Base-by-base conservation (phyloP, 2,888 invertebrate genomes). In the Halictus ligatus region DNA sequence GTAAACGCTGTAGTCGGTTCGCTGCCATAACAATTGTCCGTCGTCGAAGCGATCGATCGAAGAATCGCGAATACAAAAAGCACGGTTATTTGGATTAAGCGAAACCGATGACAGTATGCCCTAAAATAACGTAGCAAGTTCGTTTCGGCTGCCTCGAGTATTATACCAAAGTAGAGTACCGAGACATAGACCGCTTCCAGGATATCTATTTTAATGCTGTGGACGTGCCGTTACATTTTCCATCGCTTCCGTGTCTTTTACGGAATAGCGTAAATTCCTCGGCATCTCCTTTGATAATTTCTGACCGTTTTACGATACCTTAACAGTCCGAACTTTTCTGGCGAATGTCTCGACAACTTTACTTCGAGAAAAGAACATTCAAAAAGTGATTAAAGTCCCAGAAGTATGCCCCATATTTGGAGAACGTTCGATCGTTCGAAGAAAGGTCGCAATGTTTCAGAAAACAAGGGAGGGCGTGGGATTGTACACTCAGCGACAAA, bases 201-300 rank as follows among this genome's bases (percentile, higher is more conserved):
- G 86, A 83, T 90, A 81, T 93, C 92, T 93, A 93, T 93, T 93
- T 93, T 92, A 90, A 89, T 83, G 81, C 91, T 84, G 88, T 88
- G 88, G 87, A 91, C 90, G 88, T 91, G 80, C 85, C 88, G 86
- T 86, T 87, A 92, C 89, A 86, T 87, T 90, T 92, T 87, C 88
- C 82, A 21, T 40, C 76, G 72, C 82, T 90, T 90, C 90, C 91
- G 83, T 75, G 72, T 86, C 29, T 64, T 50, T 72, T 35, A 35
- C 58, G 15, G 18, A 64, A 35, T 64, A 64, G 0, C 29, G 8
- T 64, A 18, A 64, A 35, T 29, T 8, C 29, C 3, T 18, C 18
- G 5, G 8, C 15, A 18, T 64, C 18, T 29, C 18, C 18, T 2
- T 64, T 29, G 3, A 18, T 29, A 18, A 64, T 64, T n/a, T 58